Evolutionary conservation across 1,140 invertebrate genomes (phyloP).

Genomic region (Eumaeus atala): DNA sequence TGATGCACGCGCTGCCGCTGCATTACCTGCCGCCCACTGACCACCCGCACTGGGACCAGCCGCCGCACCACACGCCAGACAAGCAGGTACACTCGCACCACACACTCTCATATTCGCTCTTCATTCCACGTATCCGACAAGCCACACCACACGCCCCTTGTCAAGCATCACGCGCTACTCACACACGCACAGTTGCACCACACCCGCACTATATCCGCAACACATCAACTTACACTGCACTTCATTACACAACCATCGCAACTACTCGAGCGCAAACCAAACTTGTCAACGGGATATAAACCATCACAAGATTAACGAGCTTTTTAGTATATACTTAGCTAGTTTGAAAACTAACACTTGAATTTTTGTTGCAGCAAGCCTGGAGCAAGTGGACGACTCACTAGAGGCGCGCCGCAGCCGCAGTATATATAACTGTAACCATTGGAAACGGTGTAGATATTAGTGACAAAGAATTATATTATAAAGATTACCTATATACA

Average conservation of each 20-base stretch:
- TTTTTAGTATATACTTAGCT: background rate
- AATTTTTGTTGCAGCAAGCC: slow-evolving; percentile 36
- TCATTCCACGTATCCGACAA: no score
- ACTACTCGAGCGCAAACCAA: no score
- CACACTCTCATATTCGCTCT: no score
- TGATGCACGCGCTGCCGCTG: slow-evolving; percentile 61
- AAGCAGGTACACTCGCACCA: slow-evolving; percentile 36
- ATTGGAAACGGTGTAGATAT: slow-evolving; percentile 71
- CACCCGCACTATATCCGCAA: no score
- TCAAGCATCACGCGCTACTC: no score
- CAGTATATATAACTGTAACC: slow-evolving; percentile 62
- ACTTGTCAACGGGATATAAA: no score
- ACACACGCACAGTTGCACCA: no score
- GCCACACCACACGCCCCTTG: no score
- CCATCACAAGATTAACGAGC: no score
- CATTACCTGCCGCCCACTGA: slow-evolving; percentile 52
- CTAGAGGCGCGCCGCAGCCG: slow-evolving; percentile 38
- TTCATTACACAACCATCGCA: no score
- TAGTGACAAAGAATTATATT: slow-evolving; percentile 72
- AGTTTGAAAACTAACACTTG: no score
- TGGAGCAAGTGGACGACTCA: slow-evolving; percentile 66
- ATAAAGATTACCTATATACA: slow-evolving; percentile 73
- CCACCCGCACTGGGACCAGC: slow-evolving; percentile 44
- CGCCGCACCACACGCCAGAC: slow-evolving; percentile 42
- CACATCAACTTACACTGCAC: no score